phyloP scores from a whole-genome alignment of 2,797 vertebrate species.

The Eurystomus glaucurus region DNA sequence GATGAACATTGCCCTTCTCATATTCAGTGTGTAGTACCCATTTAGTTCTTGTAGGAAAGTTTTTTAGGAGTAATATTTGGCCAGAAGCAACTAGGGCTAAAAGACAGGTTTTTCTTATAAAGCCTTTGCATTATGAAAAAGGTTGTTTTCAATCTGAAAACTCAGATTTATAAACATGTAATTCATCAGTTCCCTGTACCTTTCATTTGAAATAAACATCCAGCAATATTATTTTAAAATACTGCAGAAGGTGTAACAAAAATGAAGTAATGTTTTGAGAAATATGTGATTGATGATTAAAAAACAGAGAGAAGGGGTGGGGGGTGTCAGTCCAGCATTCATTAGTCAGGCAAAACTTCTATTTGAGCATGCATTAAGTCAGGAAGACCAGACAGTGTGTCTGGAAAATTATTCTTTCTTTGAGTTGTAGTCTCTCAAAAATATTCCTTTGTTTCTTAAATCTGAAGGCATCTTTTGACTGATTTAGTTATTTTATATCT shows the following conservation, averaged over 20 bases:
- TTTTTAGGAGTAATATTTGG: not conserved
- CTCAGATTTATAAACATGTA: constrained; percentile 71
- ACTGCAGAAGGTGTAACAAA: constrained; percentile 75
- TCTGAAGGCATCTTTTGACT: constrained; percentile 57
- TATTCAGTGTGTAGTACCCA: not conserved
- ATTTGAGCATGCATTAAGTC: constrained; percentile 52
- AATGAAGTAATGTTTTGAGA: constrained; percentile 75
- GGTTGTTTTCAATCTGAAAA: constrained; percentile 40
- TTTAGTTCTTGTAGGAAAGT: constrained; percentile 1
- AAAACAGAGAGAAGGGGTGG: constrained; percentile 69
- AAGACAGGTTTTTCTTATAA: constrained; percentile 52
- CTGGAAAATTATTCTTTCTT: constrained; percentile 71
- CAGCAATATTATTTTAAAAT: constrained; percentile 69
- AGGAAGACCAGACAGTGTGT: constrained; percentile 65
- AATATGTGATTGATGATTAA: constrained; percentile 73
- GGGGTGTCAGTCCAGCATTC: constrained; percentile 37
- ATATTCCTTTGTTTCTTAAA: constrained; percentile 74
- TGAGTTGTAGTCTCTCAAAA: constrained; percentile 50
- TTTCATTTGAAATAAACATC: constrained; percentile 74
- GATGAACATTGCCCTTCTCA: not conserved
- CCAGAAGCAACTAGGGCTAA: constrained; percentile 12
- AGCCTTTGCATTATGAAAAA: constrained; percentile 53
- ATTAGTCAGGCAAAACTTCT: constrained; percentile 71
- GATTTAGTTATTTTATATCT: constrained; percentile 62
- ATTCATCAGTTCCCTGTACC: not conserved